Conservation (phyloP, 2,888 invertebrate genomes). For the Pseudococcus viburni region DNA sequence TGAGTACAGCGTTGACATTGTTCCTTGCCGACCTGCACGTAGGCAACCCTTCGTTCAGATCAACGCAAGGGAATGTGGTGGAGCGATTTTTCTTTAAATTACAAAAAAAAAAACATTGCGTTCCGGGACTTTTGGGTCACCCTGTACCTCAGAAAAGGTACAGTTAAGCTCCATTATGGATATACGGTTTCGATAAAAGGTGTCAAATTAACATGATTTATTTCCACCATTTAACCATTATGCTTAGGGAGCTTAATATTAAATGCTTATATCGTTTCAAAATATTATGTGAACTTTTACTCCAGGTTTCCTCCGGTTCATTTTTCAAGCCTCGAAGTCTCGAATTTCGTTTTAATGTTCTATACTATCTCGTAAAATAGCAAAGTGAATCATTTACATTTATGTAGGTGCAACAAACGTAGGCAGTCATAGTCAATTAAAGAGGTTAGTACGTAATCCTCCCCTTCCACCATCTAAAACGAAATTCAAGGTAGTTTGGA, state of each 20-base stretch:
- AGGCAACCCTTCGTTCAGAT: no score
- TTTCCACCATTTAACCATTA: not conserved
- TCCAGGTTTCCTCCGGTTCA: not conserved
- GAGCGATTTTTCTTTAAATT: no score
- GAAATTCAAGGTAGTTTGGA: not conserved
- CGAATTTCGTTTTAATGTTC: not conserved
- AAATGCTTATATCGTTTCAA: not conserved
- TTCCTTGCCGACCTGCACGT: no score
- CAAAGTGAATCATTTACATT: not conserved
- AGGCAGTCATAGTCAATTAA: not conserved
- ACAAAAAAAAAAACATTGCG: no score
- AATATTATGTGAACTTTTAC: not conserved
- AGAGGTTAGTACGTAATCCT: not conserved
- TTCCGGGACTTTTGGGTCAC: no score
- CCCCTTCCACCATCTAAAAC: not conserved
- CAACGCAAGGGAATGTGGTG: no score
- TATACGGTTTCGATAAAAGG: not conserved
- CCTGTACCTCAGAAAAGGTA: not conserved
- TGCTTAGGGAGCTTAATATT: not conserved
- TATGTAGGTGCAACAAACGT: not conserved
- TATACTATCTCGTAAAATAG: not conserved
- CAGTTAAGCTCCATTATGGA: not conserved
- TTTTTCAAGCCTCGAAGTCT: not conserved
- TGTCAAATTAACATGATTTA: constrained; percentile 25
- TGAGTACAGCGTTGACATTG: no score